Conservation (phyloP, 2,113 vertebrate genomes). For the Poicephalus gulielmi region DNA sequence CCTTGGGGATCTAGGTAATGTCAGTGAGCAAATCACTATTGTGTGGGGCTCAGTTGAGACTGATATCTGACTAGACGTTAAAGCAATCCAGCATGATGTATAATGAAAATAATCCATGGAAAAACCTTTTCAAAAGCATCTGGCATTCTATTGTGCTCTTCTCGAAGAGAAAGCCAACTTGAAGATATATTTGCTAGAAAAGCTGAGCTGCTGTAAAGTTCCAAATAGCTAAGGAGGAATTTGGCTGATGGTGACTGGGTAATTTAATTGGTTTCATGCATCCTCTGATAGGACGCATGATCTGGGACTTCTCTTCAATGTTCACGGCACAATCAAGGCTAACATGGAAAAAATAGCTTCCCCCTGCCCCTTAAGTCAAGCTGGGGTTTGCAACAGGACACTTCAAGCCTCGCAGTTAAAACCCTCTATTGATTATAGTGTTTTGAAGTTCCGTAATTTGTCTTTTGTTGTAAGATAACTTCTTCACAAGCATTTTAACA, state of each 20-base stretch:
- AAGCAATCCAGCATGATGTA: neutral
- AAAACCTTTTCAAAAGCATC: neutral
- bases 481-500: neutral
- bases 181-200: neutral
- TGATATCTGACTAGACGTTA: neutral
- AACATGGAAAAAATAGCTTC: neutral
- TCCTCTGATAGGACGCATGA: neutral
- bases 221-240: neutral
- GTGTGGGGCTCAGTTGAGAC: neutral
- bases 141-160: neutral
- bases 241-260: neutral
- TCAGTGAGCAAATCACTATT: neutral
- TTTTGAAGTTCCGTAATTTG: neutral
- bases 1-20: neutral
- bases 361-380: neutral
- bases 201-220: neutral
- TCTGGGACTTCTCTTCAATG: neutral
- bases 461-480: neutral
- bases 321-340: neutral
- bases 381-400: neutral
- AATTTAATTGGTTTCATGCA: neutral
- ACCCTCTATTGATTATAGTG: accelerated
- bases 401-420: neutral
- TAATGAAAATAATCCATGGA: neutral
- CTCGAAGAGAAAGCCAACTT: neutral